Evolutionary conservation across 2,888 invertebrate species (phyloP).

Genomic region (Cerastoderma edule): DNA sequence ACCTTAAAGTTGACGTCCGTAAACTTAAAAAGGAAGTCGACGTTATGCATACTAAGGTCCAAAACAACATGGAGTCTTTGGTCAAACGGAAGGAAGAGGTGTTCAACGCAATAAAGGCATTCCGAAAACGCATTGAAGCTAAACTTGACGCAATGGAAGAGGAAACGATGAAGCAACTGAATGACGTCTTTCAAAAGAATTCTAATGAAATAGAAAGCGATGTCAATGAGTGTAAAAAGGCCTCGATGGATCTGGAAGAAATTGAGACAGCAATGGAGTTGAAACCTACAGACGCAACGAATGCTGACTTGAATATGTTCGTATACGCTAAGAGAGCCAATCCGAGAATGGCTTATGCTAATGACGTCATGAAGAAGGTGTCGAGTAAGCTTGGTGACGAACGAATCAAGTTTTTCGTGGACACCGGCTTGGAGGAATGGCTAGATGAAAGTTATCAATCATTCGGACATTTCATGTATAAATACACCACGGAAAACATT

Average conservation of each 20-base stretch:
- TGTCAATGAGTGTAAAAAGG: slow-evolving; percentile 12
- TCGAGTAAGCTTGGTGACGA: slow-evolving; percentile 12
- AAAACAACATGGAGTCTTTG: slow-evolving; percentile 31
- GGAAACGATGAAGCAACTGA: slow-evolving; percentile 24
- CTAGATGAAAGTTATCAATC: slow-evolving; percentile 23
- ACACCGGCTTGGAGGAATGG: slow-evolving; percentile 38
- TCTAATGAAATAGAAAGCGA: slow-evolving; percentile 32
- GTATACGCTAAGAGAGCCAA: slow-evolving; percentile 40
- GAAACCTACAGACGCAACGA: slow-evolving; percentile 24
- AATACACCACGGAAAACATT: slow-evolving; percentile 37
- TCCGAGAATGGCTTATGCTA: slow-evolving; percentile 20
- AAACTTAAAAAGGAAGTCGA: slow-evolving; percentile 41
- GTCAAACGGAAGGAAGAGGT: slow-evolving; percentile 33
- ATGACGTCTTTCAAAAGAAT: slow-evolving; percentile 35
- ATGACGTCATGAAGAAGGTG: slow-evolving; percentile 4
- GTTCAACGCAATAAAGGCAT: slow-evolving; percentile 25
- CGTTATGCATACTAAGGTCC: slow-evolving; percentile 23
- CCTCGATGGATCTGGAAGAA: background rate
- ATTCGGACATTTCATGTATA: slow-evolving; percentile 44
- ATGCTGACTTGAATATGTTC: slow-evolving; percentile 35
- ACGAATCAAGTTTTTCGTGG: slow-evolving; percentile 33
- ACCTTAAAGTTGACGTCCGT: slow-evolving; percentile 22
- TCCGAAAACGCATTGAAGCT: slow-evolving; percentile 25
- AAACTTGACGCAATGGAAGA: slow-evolving; percentile 32
- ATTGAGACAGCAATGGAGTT: slow-evolving; percentile 9